These are phyloP conservation scores for Henricia sp. DNA, from an alignment of 53 echinoderm and acorn worm species.

Conservation along the genomic window DNA sequence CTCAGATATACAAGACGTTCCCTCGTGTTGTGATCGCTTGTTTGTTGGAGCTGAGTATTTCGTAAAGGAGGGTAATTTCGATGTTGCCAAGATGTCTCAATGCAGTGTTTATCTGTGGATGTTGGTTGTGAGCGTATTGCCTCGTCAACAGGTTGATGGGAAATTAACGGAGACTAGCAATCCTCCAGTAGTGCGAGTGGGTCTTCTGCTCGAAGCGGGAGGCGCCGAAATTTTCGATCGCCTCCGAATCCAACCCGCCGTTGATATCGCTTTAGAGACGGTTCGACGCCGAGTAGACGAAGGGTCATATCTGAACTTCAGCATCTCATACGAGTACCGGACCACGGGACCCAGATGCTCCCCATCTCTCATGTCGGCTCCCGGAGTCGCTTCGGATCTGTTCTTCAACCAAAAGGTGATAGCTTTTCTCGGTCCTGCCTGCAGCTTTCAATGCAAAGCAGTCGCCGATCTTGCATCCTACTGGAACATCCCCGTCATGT, in stretches of 20 bases:
- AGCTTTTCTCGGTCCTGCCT: slow-evolving; percentile 78
- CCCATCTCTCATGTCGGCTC: slow-evolving; percentile 35
- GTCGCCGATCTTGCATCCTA: slow-evolving; percentile 59
- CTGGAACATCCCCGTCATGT: slow-evolving; percentile 73
- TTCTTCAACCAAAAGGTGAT: slow-evolving; percentile 55
- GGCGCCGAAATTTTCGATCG: slow-evolving; percentile 26
- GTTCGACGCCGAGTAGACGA: slow-evolving; percentile 10
- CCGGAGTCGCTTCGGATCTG: slow-evolving; percentile 66
- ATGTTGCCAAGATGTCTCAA: too few relatives aligned
- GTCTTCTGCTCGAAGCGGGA: slow-evolving; percentile 37
- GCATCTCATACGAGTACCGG: slow-evolving; percentile 38
- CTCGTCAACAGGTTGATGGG: too few relatives aligned
- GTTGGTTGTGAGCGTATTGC: too few relatives aligned
- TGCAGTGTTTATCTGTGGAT: too few relatives aligned
- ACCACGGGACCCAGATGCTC: slow-evolving; percentile 50
- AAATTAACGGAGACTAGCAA: too few relatives aligned
- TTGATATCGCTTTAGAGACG: slow-evolving; percentile 71
- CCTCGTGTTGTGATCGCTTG: too few relatives aligned
- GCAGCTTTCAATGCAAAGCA: slow-evolving; percentile 57
- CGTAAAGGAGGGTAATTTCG: too few relatives aligned
- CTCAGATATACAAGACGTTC: too few relatives aligned
- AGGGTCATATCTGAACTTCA: slow-evolving; percentile 62
- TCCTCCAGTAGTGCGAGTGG: background rate
- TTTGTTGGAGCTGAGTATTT: too few relatives aligned
- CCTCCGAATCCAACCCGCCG: slow-evolving; percentile 67